Conservation (phyloP, 2,888 invertebrate genomes). For the Drosophila pegasa region DNA sequence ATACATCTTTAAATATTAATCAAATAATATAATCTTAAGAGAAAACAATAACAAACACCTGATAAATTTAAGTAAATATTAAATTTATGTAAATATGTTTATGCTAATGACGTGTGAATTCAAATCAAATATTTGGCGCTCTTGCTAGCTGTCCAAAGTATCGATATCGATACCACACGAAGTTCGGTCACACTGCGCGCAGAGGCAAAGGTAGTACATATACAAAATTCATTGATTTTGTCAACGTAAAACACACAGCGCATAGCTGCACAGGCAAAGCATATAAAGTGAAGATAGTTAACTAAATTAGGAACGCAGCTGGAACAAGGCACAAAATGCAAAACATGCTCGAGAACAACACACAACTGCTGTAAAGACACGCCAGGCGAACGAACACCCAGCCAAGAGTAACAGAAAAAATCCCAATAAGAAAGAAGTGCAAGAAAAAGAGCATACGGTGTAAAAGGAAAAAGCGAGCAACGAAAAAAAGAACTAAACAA, state of each 20-base stretch:
- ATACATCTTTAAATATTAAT: not conserved
- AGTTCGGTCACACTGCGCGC: constrained; percentile 42
- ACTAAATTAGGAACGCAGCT: constrained; percentile 53
- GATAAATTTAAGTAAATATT: not conserved
- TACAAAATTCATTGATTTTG: constrained; percentile 84
- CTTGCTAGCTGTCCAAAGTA: not conserved
- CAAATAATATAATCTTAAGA: not conserved
- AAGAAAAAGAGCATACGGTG: constrained; percentile 62
- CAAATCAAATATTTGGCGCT: constrained; percentile 23
- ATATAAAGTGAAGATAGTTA: constrained; percentile 60
- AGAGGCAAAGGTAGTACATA: constrained; percentile 65
- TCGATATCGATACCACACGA: constrained; percentile 18
- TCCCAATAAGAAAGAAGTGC: constrained; percentile 60
- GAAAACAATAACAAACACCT: not conserved
- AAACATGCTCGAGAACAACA: constrained; percentile 14
- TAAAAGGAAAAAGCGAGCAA: constrained; percentile 38
- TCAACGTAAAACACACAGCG: constrained; percentile 72
- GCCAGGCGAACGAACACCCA: constrained; percentile 21
- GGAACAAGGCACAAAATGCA: constrained; percentile 48
- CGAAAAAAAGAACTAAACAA: constrained; percentile 20
- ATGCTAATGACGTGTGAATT: not conserved
- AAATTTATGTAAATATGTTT: not conserved
- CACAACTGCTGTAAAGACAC: constrained; percentile 32
- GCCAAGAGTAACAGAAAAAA: constrained; percentile 45
- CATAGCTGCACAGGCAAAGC: constrained; percentile 61